A percentile compares a stretch with the other conserved stretches of the same genome.
These are phyloP conservation scores for Sebastes hopkinsi DNA, from an alignment of 2,797 vertebrate genomes.

Conservation along the genomic window DNA sequence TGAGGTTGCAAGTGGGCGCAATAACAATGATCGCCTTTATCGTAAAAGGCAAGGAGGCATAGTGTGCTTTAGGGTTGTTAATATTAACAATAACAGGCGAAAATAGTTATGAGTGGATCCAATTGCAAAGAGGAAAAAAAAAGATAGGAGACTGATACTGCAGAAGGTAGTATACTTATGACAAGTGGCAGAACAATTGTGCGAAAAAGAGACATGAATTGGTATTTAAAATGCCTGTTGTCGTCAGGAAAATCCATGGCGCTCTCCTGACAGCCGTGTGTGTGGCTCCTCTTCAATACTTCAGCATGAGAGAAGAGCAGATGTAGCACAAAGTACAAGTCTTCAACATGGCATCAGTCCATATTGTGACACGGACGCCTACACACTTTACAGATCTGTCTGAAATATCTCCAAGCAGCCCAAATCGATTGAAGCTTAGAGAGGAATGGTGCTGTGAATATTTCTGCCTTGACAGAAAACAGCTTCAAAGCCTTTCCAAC, in stretches of 20 bases:
- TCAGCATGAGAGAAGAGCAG: conserved; percentile 25
- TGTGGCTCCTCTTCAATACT: conserved; percentile 24
- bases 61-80: conserved; percentile 47
- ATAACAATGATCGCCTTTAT: conserved; percentile 76
- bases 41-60: conserved; percentile 64
- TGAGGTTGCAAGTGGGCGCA: conserved; percentile 76
- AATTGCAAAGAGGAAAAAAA: conserved; percentile 4
- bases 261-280: conserved; percentile 29
- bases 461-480: conserved; percentile 56
- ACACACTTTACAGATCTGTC: conserved; percentile 59
- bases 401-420: conserved; percentile 56
- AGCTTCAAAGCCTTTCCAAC: conserved; percentile 43
- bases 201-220: conserved; percentile 1
- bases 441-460: conserved; percentile 47
- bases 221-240: conserved; percentile 52
- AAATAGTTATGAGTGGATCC: conserved; percentile 26
- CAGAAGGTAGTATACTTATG: background rate
- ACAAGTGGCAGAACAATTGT: conserved; percentile 22
- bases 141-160: background rate
- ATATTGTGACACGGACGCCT: conserved; percentile 61
- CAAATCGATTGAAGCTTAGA: conserved; percentile 58
- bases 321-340: conserved; percentile 46
- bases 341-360: conserved; percentile 57
- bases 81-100: conserved; percentile 47
- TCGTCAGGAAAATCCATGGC: conserved; percentile 8